Conservation (phyloP, 1,140 invertebrate species). For the Pseudomyrmex pallidus region DNA sequence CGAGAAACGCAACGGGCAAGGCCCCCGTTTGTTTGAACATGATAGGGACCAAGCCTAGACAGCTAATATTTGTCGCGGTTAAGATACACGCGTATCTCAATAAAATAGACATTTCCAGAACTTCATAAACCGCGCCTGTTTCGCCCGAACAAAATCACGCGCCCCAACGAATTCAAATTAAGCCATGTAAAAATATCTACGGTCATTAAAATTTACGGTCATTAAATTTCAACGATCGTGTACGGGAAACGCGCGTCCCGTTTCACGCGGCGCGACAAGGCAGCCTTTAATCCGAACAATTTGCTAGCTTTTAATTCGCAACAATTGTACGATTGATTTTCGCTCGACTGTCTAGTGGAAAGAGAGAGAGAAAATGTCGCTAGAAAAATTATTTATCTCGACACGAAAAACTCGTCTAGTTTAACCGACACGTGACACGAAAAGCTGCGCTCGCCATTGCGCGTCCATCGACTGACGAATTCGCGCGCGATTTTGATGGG, state of each 20-base stretch:
- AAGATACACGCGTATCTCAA: conserved; percentile 41
- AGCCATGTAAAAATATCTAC: too few relatives aligned
- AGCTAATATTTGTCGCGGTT: conserved; percentile 63
- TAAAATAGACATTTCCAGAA: conserved; percentile 57
- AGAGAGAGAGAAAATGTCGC: neutral
- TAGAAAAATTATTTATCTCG: conserved; percentile 33
- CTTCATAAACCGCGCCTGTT: conserved; percentile 41
- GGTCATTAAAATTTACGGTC: neutral
- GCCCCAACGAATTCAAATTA: neutral
- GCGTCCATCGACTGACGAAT: conserved; percentile 29
- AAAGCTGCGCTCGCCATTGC: neutral
- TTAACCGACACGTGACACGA: neutral
- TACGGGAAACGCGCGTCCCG: neutral
- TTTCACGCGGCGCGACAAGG: neutral
- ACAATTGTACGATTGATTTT: conserved; percentile 19
- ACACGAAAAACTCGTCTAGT: neutral
- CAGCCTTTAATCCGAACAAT: neutral
- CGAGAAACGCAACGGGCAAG: conserved; percentile 21
- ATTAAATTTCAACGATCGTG: conserved; percentile 18
- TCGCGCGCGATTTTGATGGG: conserved; percentile 23
- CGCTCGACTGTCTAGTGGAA: neutral
- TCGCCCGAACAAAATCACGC: neutral
- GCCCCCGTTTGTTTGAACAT: conserved; percentile 45
- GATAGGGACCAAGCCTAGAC: conserved; percentile 47
- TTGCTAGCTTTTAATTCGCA: conserved; percentile 21